These are phyloP conservation scores for Carapus acus DNA, from an alignment of 2,797 vertebrate species.

Conservation along the genomic window DNA sequence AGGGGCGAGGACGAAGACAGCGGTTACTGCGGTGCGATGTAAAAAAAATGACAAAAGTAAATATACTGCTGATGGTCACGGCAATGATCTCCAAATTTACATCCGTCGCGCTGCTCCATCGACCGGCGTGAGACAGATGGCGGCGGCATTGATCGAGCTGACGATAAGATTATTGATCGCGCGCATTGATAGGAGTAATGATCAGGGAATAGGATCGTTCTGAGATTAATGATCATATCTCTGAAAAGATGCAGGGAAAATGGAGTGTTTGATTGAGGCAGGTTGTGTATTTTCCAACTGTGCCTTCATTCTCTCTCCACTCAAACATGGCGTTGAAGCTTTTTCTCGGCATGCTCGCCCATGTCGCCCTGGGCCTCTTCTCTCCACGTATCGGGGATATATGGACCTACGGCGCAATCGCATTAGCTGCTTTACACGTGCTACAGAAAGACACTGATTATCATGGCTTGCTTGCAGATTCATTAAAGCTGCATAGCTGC, in stretches of 20 bases:
- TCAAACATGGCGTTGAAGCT: slow-evolving; percentile 15
- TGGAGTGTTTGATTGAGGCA: slow-evolving; percentile 2
- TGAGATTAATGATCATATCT: slow-evolving; percentile 39
- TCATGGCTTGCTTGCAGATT: slow-evolving; percentile 50
- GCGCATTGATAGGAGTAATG: slow-evolving; percentile 25
- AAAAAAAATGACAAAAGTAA: background rate
- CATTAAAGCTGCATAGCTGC: slow-evolving; percentile 58
- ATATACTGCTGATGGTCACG: slow-evolving; percentile 5
- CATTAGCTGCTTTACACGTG: slow-evolving; percentile 39
- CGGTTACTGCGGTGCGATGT: background rate
- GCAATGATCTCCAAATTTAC: background rate
- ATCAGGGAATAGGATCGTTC: slow-evolving; percentile 25
- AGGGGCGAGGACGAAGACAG: slow-evolving; percentile 14
- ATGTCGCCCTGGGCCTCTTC: too few species aligned
- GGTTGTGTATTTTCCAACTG: background rate
- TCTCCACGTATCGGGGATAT: too few species aligned
- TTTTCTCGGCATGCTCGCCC: too few species aligned
- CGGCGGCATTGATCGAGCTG: slow-evolving; percentile 17
- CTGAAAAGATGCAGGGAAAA: slow-evolving; percentile 10
- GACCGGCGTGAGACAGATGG: slow-evolving; percentile 28
- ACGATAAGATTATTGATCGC: slow-evolving; percentile 22
- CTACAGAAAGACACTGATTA: slow-evolving; percentile 41
- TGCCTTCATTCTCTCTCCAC: background rate
- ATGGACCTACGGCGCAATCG: too few species aligned
- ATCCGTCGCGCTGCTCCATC: slow-evolving; percentile 11